Percentiles rank a stretch among this genome's conserved stretches.
Conservation (phyloP, 2,888 invertebrate genomes). For the Ptilodon capucinus region DNA sequence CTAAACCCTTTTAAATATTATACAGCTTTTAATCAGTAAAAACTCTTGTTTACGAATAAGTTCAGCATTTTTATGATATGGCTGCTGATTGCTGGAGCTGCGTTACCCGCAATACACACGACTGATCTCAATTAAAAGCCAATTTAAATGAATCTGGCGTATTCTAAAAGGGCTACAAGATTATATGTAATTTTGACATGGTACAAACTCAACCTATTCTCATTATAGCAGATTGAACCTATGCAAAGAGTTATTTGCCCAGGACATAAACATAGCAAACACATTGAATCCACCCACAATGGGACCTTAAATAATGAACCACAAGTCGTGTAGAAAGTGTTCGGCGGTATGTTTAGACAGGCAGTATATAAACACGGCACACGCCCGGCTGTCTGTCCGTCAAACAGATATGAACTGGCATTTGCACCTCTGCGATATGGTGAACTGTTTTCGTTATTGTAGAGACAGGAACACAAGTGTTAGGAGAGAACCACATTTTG, state of each 20-base stretch:
- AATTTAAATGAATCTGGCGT: too few species aligned
- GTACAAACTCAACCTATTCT: too few species aligned
- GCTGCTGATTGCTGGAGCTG: too few species aligned
- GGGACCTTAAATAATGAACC: conserved; percentile 5
- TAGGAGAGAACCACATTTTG: not conserved
- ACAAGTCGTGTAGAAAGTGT: conserved; percentile 7
- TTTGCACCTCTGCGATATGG: conserved; percentile 12
- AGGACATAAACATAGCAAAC: not conserved
- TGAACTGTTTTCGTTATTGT: conserved; percentile 13
- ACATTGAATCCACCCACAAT: not conserved
- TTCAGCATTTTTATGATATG: too few species aligned
- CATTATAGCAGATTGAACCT: too few species aligned
- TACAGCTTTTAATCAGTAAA: too few species aligned
- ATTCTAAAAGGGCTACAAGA: too few species aligned
- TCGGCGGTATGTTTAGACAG: conserved; percentile 18
- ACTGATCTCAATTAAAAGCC: too few species aligned
- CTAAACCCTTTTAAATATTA: too few species aligned
- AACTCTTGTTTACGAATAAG: too few species aligned
- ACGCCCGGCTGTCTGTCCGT: conserved; percentile 29
- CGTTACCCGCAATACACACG: too few species aligned
- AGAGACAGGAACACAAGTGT: conserved; percentile 4
- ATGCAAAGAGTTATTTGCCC: not conserved
- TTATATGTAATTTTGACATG: too few species aligned
- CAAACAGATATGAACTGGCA: conserved; percentile 30
- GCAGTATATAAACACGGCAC: conserved; percentile 24